Base-by-base conservation (phyloP, 2,797 vertebrate genomes). In the Coregonus sp. region DNA sequence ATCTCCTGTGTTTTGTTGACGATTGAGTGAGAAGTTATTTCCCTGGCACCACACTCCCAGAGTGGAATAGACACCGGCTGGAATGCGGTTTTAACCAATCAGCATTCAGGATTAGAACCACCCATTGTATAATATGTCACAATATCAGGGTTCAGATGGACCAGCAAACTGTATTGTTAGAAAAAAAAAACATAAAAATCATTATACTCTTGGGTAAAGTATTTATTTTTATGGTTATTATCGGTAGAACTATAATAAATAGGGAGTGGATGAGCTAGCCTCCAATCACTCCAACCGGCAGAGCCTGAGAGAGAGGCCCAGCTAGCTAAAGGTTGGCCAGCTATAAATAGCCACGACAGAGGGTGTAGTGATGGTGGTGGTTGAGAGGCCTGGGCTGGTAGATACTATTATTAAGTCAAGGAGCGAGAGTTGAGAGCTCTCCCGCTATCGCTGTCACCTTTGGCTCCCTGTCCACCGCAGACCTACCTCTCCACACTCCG, bases 271-370 rank as follows among this genome's bases (percentile, higher is more conserved):
- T 70, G 75, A 81, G 88, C 82, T 70, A 76, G 88, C 88, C 47
- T 25, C 79, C 86, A 85, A 84, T 86, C 85, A 89, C 84, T 89
- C 80, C 80, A 50, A 78, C 85, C 9, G 82, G 81, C 81, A 85
- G 76, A 81, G 86, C 72, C n/a, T 29, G 61, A 52, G 83, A 83
- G 81, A 81, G 82, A 47, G 40, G 40, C 87, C 86, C 83, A 68
- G 86, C 40, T 76, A 86, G 80, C 84, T 86, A 92, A 93, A 93
- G 92, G 93, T 94, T 91, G 92, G 67, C 52, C 50, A 78, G 76
- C 89, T 93, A 94, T 92, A 93, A 90, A 93, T 92, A 92, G 92
- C 86, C 56, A 40, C 29, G 78, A 86, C 70, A 70, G 82, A 86
- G 82, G 73, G 51, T 37, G 72, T 72, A 73, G 70, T 81, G 69